Conservation (phyloP, 2,888 invertebrate genomes). For the Cosmopolites sordidus region DNA sequence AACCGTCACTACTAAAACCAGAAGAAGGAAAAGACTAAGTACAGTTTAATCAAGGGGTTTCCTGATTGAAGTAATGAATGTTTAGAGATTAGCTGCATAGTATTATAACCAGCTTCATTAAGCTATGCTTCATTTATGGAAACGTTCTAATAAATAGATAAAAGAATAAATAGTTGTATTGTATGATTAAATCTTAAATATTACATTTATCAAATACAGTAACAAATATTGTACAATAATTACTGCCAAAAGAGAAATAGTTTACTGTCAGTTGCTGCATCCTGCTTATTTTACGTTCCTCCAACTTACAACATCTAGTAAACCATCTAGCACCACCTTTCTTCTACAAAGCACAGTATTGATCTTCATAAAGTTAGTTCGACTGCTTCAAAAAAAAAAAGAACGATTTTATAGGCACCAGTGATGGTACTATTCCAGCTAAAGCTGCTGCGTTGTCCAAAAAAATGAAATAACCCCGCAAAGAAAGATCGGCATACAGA, state of each 20-base stretch:
- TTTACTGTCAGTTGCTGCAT: conserved; percentile 9
- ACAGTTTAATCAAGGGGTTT: background rate
- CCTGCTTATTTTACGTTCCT: conserved; percentile 5
- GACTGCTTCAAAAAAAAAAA: background rate
- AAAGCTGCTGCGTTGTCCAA: background rate
- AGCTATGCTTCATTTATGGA: background rate
- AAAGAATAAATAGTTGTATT: conserved; percentile 18
- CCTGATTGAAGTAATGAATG: background rate
- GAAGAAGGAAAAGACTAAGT: background rate
- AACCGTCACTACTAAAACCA: background rate
- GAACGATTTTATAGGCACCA: background rate
- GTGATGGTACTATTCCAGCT: background rate
- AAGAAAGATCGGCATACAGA: conserved; percentile 16
- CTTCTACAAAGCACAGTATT: background rate
- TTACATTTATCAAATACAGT: conserved; percentile 17
- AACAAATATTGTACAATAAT: conserved; percentile 20
- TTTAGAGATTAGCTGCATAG: conserved; percentile 4
- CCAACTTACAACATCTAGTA: conserved; percentile 6
- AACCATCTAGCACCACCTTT: conserved; percentile 4
- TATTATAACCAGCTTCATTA: background rate
- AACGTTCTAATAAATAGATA: conserved; percentile 2
- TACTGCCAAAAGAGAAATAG: conserved; percentile 15
- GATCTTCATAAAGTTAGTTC: background rate
- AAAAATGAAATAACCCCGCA: too few relatives aligned
- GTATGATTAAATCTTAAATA: conserved; percentile 17